Conservation (phyloP, 2,888 invertebrate species). For the Galerucella calmariensis region DNA sequence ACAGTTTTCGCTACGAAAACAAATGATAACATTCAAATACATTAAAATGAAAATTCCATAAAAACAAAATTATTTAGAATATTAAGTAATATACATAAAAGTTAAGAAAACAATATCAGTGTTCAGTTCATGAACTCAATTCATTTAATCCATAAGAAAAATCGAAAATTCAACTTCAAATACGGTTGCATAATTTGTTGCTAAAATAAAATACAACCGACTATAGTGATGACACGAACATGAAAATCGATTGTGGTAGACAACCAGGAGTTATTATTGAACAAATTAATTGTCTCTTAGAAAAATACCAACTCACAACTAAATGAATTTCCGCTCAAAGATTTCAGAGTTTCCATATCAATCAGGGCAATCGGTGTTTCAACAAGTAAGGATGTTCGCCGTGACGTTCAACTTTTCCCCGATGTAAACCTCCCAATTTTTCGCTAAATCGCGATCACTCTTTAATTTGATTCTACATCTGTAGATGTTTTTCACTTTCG, state of each 20-base stretch:
- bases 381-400: constrained; percentile 40
- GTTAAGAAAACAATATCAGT: not conserved
- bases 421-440: constrained; percentile 34
- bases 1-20: not conserved
- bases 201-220: constrained; percentile 35
- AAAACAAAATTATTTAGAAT: too few relatives aligned
- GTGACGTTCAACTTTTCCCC: constrained; percentile 37
- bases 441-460: constrained; percentile 9
- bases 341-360: constrained; percentile 44
- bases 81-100: too few relatives aligned
- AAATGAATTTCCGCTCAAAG: constrained; percentile 45
- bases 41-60: not conserved
- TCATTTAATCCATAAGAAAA: constrained; percentile 10
- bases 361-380: constrained; percentile 32
- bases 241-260: constrained; percentile 25
- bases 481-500: constrained; percentile 7
- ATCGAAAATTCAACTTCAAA: constrained; percentile 30
- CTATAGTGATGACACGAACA: constrained; percentile 17
- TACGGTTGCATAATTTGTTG: constrained; percentile 49
- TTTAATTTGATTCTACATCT: constrained; percentile 14
- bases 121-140: not conserved
- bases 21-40: not conserved
- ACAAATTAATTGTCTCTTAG: constrained; percentile 7
- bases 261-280: constrained; percentile 7
- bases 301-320: constrained; percentile 46